These are phyloP conservation scores for Lagria hirta DNA, from an alignment of 2,888 invertebrate genomes.

Conservation along the genomic window DNA sequence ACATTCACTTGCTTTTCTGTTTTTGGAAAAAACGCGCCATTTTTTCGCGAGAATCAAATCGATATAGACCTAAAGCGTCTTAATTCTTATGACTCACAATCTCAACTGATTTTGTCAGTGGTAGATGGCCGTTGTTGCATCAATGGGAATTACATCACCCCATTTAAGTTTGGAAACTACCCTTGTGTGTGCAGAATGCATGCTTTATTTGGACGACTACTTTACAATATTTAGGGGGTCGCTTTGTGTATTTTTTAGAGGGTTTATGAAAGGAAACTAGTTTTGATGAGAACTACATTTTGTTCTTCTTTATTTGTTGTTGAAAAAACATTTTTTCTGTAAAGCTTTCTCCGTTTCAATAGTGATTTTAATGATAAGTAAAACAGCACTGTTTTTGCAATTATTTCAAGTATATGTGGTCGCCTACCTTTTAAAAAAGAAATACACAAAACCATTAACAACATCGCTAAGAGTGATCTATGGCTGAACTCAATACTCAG, in stretches of 20 bases:
- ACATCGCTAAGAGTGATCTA: too few relatives aligned
- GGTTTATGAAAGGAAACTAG: constrained; percentile 17
- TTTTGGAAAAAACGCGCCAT: constrained; percentile 3
- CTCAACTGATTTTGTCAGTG: constrained; percentile 44
- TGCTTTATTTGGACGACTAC: constrained; percentile 41
- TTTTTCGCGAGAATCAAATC: constrained; percentile 28
- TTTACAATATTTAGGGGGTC: constrained; percentile 45
- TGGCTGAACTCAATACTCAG: too few relatives aligned
- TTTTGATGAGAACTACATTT: constrained; percentile 16
- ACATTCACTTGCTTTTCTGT: constrained; percentile 2
- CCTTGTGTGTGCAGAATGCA: constrained; percentile 30
- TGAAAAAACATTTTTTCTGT: too few relatives aligned
- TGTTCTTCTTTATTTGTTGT: too few relatives aligned
- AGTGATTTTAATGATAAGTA: too few relatives aligned
- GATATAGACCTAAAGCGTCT: constrained; percentile 36
- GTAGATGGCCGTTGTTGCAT: constrained; percentile 42
- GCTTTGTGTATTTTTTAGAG: constrained; percentile 25
- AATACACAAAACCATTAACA: too few relatives aligned
- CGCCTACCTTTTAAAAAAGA: too few relatives aligned
- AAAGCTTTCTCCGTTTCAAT: too few relatives aligned
- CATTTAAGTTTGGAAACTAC: constrained; percentile 40
- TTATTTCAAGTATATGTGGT: too few relatives aligned
- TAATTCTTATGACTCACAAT: constrained; percentile 45
- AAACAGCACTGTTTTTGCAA: too few relatives aligned
- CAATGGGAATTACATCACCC: constrained; percentile 46